These are phyloP conservation scores for Andrena flavipes DNA, from an alignment of 2,888 invertebrate species.

Conservation along the genomic window DNA sequence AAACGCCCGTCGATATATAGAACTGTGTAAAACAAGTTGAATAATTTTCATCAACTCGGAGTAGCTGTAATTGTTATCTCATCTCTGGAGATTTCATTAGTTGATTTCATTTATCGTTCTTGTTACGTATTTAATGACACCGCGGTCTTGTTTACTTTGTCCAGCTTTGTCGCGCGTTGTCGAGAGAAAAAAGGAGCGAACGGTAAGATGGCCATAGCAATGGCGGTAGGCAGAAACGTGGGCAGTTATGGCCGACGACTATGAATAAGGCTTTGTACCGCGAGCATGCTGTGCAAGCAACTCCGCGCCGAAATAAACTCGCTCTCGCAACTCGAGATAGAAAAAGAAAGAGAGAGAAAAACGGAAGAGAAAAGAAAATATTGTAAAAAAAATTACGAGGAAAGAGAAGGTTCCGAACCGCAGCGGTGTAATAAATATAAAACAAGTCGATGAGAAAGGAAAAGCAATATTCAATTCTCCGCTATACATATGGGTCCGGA, in stretches of 20 bases:
- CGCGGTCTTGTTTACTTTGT: neutral
- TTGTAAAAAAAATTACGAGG: neutral
- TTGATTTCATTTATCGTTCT: too few species aligned
- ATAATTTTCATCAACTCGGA: too few species aligned
- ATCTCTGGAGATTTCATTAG: too few species aligned
- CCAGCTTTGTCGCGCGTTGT: conserved; percentile 4
- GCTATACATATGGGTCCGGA: too few species aligned
- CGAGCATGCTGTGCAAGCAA: conserved; percentile 15
- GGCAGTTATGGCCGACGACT: conserved; percentile 36
- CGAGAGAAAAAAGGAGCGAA: conserved; percentile 6
- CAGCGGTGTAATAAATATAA: neutral
- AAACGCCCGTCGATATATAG: too few species aligned
- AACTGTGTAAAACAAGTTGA: too few species aligned
- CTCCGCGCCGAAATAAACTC: conserved; percentile 43
- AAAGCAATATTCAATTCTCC: too few species aligned
- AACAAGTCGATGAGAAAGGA: neutral
- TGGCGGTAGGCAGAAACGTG: conserved; percentile 37
- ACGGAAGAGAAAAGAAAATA: neutral
- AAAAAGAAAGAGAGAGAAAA: neutral
- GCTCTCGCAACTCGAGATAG: neutral
- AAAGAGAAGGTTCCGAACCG: neutral
- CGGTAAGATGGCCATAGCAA: conserved; percentile 42
- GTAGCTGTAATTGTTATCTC: too few species aligned
- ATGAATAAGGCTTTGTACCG: conserved; percentile 54
- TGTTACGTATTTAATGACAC: neutral